Percentiles rank a stretch among this genome's conserved stretches.
Evolutionary conservation across 2,888 invertebrate species (phyloP).

Genomic region (Oxyscelio sp.): DNA sequence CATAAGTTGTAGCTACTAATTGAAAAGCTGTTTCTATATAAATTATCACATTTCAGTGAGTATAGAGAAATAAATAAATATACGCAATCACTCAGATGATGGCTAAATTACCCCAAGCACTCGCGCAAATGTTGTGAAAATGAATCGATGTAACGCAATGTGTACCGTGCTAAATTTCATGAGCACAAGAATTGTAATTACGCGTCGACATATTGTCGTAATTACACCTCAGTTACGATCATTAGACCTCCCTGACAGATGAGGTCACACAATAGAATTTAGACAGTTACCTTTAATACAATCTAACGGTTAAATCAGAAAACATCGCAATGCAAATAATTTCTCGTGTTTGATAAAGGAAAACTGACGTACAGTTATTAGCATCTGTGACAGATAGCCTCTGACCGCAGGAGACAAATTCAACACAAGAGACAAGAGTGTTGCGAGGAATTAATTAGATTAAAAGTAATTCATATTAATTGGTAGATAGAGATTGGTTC

Average conservation of each 20-base stretch:
- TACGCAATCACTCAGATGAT: no score
- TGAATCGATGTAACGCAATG: no score
- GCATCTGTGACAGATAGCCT: slow-evolving; percentile 46
- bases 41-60: no score
- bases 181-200: neutral
- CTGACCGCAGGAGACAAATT: slow-evolving; percentile 39
- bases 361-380: slow-evolving; percentile 21
- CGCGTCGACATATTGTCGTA: no score
- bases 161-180: neutral
- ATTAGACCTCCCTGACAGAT: neutral
- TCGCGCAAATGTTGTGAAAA: no score
- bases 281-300: slow-evolving; percentile 38
- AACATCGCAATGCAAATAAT: slow-evolving; percentile 5
- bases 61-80: no score
- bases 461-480: slow-evolving; percentile 8
- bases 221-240: neutral
- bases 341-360: neutral
- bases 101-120: no score
- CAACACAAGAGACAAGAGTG: slow-evolving; percentile 30
- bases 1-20: no score
- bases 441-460: slow-evolving; percentile 40
- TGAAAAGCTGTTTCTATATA: no score
- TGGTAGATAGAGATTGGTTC: no score
- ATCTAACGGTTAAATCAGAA: neutral
- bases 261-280: neutral